These are phyloP conservation scores for Lysandra bellargus DNA, from an alignment of 2,888 invertebrate species.

Conservation along the genomic window DNA sequence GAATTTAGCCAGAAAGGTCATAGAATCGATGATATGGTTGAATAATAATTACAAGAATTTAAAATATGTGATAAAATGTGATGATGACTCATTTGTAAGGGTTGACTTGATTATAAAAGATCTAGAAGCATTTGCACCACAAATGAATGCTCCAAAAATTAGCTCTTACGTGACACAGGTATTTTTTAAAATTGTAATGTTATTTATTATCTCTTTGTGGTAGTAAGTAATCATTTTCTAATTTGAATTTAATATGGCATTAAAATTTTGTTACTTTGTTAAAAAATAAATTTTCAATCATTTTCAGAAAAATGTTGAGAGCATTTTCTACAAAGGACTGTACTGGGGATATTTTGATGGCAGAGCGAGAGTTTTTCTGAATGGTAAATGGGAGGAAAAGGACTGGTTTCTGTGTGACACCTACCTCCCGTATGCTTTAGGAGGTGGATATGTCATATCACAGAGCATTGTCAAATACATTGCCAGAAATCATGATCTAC, in stretches of 20 bases:
- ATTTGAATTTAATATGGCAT: too few species aligned
- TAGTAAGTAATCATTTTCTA: not conserved
- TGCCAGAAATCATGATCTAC: slow-evolving; percentile 83
- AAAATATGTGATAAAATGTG: slow-evolving; percentile 92
- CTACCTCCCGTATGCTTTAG: slow-evolving; percentile 95
- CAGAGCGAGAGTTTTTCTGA: slow-evolving; percentile 86
- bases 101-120: slow-evolving; percentile 87
- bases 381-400: slow-evolving; percentile 94
- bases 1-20: slow-evolving; percentile 89
- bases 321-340: slow-evolving; percentile 65
- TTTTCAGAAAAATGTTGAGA: slow-evolving; percentile 54
- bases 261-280: not conserved
- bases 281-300: not conserved
- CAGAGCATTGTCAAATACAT: slow-evolving; percentile 89
- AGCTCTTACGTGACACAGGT: slow-evolving; percentile 60
- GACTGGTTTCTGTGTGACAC: slow-evolving; percentile 95
- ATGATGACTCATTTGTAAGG: slow-evolving; percentile 96
- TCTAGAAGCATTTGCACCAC: slow-evolving; percentile 80
- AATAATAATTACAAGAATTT: slow-evolving; percentile 70
- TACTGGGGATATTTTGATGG: slow-evolving; percentile 99
- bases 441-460: slow-evolving; percentile 96
- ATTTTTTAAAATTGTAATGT: slow-evolving; percentile 35
- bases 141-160: slow-evolving; percentile 60
- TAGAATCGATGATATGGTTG: slow-evolving; percentile 82
- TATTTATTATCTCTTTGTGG: slow-evolving; percentile 11